A percentile compares a stretch with the other conserved stretches of the same genome.
Evolutionary conservation across 2,888 invertebrate genomes (phyloP).

Genomic region (Eutolmus rufibarbis): DNA sequence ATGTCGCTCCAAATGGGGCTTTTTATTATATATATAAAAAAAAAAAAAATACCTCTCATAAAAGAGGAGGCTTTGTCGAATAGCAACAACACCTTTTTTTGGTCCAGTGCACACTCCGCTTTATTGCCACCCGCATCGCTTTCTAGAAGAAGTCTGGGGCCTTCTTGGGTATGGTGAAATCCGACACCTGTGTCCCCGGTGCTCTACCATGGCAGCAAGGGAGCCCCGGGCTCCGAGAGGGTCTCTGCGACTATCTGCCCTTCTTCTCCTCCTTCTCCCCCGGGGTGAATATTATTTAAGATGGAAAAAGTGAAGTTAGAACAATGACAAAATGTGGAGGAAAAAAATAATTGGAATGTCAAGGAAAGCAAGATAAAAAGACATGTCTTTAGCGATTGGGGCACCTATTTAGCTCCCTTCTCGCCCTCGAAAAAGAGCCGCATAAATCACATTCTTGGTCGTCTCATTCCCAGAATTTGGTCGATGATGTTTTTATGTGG

Average conservation of each 20-base stretch:
- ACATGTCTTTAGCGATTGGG: not conserved
- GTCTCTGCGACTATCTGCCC: not conserved
- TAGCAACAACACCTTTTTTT: constrained; percentile 6
- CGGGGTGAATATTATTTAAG: not conserved
- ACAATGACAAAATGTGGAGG: not conserved
- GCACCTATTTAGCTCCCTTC: not conserved
- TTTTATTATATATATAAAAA: not conserved
- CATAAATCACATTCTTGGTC: not conserved
- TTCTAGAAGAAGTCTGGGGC: not conserved
- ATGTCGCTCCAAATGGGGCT: not conserved
- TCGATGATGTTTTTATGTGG: not conserved
- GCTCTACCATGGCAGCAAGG: not conserved
- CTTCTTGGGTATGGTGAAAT: not conserved
- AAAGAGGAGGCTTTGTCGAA: not conserved
- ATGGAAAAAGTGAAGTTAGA: not conserved
- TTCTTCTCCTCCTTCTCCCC: not conserved
- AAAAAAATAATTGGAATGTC: not conserved
- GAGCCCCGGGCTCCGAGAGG: not conserved
- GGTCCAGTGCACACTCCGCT: not conserved
- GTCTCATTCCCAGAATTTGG: not conserved
- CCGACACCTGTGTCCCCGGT: constrained; percentile 9
- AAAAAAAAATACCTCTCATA: not conserved
- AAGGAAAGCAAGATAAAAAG: not conserved
- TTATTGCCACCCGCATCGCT: constrained; percentile 13
- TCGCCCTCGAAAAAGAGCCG: not conserved